A percentile compares a stretch with the other conserved stretches of the same genome.
Conservation (phyloP, 2,888 invertebrate species). For the Trilocha varians region DNA sequence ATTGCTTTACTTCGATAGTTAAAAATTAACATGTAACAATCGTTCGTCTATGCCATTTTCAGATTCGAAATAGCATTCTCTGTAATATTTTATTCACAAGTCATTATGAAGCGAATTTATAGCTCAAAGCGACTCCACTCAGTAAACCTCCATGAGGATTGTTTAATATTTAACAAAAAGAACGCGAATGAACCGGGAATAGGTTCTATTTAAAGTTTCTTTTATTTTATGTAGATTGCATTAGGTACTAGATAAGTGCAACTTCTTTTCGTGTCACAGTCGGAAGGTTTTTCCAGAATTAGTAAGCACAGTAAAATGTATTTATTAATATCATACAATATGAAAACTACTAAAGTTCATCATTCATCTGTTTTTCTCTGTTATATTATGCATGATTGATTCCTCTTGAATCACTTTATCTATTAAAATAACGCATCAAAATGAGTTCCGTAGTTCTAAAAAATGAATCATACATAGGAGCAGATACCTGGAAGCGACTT, state of each 20-base stretch:
- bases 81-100: not conserved
- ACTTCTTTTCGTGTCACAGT: not conserved
- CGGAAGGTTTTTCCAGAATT: not conserved
- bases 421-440: too few species aligned
- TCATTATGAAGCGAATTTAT: not conserved
- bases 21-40: too few species aligned
- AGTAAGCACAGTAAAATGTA: not conserved
- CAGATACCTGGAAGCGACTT: too few species aligned
- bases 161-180: not conserved
- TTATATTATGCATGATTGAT: too few species aligned
- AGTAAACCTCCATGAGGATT: not conserved
- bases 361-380: too few species aligned
- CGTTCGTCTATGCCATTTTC: constrained; percentile 5
- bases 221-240: not conserved
- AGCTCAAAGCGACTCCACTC: not conserved
- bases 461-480: too few species aligned
- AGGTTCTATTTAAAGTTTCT: not conserved
- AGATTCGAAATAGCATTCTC: not conserved
- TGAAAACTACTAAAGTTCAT: too few species aligned
- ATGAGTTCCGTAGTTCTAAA: too few species aligned
- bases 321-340: too few species aligned
- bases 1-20: too few species aligned
- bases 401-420: too few species aligned
- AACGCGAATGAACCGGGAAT: not conserved
- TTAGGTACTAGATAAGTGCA: not conserved